Conservation (phyloP, 2,797 vertebrate genomes). For the Scolopax bukidnonensis region DNA sequence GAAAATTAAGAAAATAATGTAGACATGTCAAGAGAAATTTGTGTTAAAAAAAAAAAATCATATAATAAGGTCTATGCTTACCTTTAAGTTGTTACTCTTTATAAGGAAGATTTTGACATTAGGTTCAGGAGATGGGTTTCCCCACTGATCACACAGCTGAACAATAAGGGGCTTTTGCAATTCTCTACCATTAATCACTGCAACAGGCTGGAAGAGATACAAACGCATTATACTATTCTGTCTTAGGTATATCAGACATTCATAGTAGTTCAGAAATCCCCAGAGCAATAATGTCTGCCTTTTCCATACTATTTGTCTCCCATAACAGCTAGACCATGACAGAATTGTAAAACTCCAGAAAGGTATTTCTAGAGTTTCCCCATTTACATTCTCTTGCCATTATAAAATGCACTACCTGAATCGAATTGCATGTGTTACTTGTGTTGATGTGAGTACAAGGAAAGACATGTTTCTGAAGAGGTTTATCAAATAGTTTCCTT, state of each 20-base stretch:
- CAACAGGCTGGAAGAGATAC: slow-evolving; percentile 79
- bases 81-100: slow-evolving; percentile 75
- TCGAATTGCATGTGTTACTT: neutral
- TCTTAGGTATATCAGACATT: neutral
- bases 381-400: neutral
- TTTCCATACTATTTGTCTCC: neutral
- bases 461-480: neutral
- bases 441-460: neutral
- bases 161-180: slow-evolving; percentile 81
- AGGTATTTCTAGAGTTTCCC: neutral
- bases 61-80: slow-evolving; percentile 14
- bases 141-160: slow-evolving; percentile 90
- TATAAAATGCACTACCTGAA: neutral
- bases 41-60: neutral
- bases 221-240: neutral
- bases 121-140: slow-evolving; percentile 83
- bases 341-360: neutral
- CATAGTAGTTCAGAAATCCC: neutral
- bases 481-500: neutral
- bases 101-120: slow-evolving; percentile 77
- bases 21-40: neutral
- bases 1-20: neutral
- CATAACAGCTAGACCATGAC: neutral
- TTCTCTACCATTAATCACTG: slow-evolving; percentile 84
- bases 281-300: neutral